Evolutionary conservation across 2,113 vertebrate species (phyloP).

Genomic region (Oncorhynchus kisutch): DNA sequence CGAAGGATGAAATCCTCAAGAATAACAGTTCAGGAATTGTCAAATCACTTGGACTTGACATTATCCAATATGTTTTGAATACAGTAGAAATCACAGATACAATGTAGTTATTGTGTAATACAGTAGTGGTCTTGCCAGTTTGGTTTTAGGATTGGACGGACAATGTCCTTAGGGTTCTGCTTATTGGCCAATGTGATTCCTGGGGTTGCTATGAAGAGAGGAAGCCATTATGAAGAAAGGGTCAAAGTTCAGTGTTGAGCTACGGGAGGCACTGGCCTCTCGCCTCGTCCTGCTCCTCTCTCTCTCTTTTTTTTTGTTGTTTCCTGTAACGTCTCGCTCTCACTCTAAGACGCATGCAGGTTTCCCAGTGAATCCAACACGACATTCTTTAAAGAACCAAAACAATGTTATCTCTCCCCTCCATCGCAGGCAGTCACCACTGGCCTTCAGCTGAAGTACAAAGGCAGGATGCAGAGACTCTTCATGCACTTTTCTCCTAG

Average conservation of each 20-base stretch:
- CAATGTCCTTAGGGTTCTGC: conserved; percentile 18
- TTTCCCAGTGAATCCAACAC: conserved; percentile 6
- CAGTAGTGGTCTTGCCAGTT: neutral
- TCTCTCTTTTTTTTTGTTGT: neutral
- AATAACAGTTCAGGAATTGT: neutral
- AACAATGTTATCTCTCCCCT: conserved; percentile 35
- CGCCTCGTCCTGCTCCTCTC: neutral
- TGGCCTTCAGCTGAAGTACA: conserved; percentile 18
- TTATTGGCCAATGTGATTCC: conserved; percentile 7
- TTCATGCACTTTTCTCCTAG: neutral
- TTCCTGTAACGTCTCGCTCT: conserved; percentile 30
- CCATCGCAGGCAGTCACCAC: conserved; percentile 2
- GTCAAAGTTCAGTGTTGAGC: conserved; percentile 23
- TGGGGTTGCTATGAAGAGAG: conserved; percentile 29
- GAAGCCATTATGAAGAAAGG: conserved; percentile 32
- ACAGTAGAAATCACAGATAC: neutral
- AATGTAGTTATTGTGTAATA: neutral
- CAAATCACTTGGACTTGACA: neutral
- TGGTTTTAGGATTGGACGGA: neutral
- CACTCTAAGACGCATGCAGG: neutral
- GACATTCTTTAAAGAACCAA: conserved; percentile 32
- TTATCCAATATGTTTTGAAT: neutral
- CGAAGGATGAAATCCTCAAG: neutral
- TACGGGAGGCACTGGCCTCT: too few relatives aligned
- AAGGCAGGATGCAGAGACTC: conserved; percentile 23